Evolutionary conservation across 2,113 vertebrate genomes (phyloP), one percentile per base, ranked within the genome.

Genomic region (Phyllostomus discolor): DNA sequence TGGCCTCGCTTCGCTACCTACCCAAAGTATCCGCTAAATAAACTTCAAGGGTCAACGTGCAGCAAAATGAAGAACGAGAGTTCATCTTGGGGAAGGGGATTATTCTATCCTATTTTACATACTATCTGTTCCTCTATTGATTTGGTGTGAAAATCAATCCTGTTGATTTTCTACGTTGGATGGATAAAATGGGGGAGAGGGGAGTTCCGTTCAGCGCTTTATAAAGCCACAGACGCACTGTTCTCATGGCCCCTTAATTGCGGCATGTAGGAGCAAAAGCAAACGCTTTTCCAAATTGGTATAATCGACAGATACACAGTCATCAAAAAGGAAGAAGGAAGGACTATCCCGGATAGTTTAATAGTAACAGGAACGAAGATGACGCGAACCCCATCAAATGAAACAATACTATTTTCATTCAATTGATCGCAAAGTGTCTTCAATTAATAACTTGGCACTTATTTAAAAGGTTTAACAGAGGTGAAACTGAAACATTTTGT

Each of bases 371-470:
- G 97, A 97, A 97, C 96, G 98, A 97, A 98, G 94, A 97, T 81
- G 97, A 97, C 94, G 89, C 41, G 94, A 97, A 95, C 91, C 69
- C 93, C 98, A 95, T 73, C 96, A 97, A 91, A 97, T 81, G 48
- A 94, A 98, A 97, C 96, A 97, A 97, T 98, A 98, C 97, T 96
- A 96, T 98, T 97, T 95, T 82, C 98, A 97, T 98, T 98, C 98
- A 95, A 84, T 90, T 98, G 97, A 96, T 97, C 94, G 96, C 98
- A 98, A 98, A 98, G 98, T 97, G 98, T 98, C 98, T 98, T 96
- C 97, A 98, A 98, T 98, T 97, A 97, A 94, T 98, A 98, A 96
- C 98, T 98, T 98, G 98, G 98, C 98, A 98, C 98, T 98, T 98
- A 98, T 98, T 96, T 97, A 97, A 98, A 98, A 96, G 95, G 97